These are phyloP conservation scores for Thera obeliscata DNA, from an alignment of 2,888 invertebrate genomes.

Conservation along the genomic window DNA sequence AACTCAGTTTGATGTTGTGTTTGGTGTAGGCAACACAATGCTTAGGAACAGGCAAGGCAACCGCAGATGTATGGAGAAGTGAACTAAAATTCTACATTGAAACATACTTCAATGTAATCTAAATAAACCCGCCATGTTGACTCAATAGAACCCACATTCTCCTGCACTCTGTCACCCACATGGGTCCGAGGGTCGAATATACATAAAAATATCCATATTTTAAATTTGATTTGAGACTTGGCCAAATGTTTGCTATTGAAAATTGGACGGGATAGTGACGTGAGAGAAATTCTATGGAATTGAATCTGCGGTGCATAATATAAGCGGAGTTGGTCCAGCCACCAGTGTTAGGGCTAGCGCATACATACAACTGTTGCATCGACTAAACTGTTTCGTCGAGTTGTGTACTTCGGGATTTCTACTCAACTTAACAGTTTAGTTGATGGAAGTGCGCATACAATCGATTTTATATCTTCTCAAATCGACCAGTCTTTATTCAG, in stretches of 20 bases:
- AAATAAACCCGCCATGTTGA: constrained; percentile 54
- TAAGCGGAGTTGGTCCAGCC: constrained; percentile 42
- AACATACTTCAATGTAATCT: constrained; percentile 49
- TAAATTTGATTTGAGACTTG: constrained; percentile 81
- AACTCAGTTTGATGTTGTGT: too few relatives aligned
- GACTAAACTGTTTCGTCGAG: too few relatives aligned
- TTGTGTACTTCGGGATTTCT: too few relatives aligned
- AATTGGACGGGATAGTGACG: constrained; percentile 77
- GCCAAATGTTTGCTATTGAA: constrained; percentile 83
- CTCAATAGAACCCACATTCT: constrained; percentile 59
- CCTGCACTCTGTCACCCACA: constrained; percentile 68
- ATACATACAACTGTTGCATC: too few relatives aligned
- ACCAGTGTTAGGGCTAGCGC: too few relatives aligned
- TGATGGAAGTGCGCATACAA: too few relatives aligned
- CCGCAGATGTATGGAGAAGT: not conserved
- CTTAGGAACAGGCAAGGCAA: not conserved
- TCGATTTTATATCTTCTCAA: too few relatives aligned
- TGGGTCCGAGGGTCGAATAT: constrained; percentile 71
- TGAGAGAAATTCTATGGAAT: constrained; percentile 75
- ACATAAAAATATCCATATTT: constrained; percentile 81
- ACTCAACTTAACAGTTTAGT: too few relatives aligned
- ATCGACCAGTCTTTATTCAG: too few relatives aligned
- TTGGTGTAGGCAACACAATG: too few relatives aligned
- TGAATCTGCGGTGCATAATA: constrained; percentile 60
- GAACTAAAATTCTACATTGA: not conserved